A percentile compares a stretch with the other conserved stretches of the same genome.
phyloP scores from a whole-genome alignment of 2,888 invertebrate species.

The Euplagia quadripunctaria region DNA sequence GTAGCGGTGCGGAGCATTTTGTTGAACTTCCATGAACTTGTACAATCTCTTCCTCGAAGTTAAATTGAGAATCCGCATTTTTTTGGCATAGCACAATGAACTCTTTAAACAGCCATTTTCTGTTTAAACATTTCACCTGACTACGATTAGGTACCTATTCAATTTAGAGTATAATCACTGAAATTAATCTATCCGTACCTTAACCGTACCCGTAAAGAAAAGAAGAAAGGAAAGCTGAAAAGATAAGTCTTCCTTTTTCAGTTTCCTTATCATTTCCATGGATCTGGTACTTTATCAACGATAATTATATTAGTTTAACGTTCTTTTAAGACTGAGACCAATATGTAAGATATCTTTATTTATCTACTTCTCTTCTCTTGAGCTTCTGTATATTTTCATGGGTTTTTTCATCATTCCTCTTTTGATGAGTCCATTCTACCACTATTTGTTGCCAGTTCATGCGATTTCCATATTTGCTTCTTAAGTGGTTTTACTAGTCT shows the following conservation, averaged over 20 bases:
- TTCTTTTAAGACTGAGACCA: too few species aligned
- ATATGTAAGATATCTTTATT: too few species aligned
- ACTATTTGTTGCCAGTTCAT: too few species aligned
- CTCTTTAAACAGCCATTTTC: conserved; percentile 10
- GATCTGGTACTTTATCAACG: too few species aligned
- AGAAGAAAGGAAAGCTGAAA: too few species aligned
- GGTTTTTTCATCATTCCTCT: too few species aligned
- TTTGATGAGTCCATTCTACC: too few species aligned
- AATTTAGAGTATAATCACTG: background rate
- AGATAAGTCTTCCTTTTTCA: background rate
- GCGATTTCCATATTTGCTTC: too few species aligned
- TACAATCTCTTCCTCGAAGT: conserved; percentile 70
- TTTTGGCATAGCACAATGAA: conserved; percentile 36
- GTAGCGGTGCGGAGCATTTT: conserved; percentile 23
- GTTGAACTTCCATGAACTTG: conserved; percentile 69
- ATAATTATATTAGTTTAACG: too few species aligned
- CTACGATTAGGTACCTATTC: background rate
- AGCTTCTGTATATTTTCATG: too few species aligned
- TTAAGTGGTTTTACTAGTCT: too few species aligned
- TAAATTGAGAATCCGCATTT: conserved; percentile 45
- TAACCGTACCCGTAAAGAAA: background rate
- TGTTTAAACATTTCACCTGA: background rate
- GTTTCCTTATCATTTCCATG: background rate
- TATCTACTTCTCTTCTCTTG: too few species aligned
- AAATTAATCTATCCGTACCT: background rate